Conservation (phyloP, 1,140 invertebrate genomes). For the Eurosta solidaginis region DNA sequence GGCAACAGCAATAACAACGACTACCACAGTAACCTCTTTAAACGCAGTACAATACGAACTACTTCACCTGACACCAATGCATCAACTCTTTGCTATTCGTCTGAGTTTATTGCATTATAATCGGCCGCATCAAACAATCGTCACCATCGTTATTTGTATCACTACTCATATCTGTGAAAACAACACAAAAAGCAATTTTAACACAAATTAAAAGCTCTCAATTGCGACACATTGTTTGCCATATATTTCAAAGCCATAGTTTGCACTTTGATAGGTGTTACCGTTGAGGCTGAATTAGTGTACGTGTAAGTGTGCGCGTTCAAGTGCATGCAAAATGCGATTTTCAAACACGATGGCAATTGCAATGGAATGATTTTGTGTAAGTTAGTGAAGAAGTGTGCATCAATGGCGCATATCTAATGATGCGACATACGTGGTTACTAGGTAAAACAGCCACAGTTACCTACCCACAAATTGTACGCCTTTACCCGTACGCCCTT, state of each 20-base stretch:
- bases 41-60: no score
- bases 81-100: background rate
- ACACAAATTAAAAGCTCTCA: background rate
- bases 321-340: background rate
- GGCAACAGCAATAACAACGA: no score
- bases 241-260: background rate
- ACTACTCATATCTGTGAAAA: no score
- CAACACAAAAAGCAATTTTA: background rate
- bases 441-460: background rate
- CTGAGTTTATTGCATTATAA: background rate
- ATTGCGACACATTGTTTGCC: background rate
- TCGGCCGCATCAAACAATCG: background rate
- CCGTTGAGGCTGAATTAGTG: background rate
- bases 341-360: background rate
- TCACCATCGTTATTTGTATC: no score
- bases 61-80: background rate
- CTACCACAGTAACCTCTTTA: no score
- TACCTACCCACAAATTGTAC: background rate
- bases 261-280: conserved; percentile 16
- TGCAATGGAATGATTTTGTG: background rate
- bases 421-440: background rate
- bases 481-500: background rate
- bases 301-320: background rate
- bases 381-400: background rate
- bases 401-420: background rate